Base-by-base conservation (phyloP, 2,888 invertebrate species). In the Invenusta paracnida region DNA sequence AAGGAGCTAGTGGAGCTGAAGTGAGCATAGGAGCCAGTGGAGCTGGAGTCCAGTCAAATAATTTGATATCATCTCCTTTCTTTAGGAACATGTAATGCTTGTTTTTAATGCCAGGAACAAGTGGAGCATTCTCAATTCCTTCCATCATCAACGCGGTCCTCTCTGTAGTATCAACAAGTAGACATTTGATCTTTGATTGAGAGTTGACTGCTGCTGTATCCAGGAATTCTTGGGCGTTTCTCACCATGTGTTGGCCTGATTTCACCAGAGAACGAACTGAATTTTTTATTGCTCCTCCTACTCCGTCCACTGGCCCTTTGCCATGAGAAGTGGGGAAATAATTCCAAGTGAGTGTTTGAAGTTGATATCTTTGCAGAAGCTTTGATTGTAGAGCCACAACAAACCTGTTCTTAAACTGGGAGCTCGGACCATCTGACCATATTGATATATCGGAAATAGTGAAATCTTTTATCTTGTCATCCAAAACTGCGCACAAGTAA, bases 251-350 rank as follows among this genome's bases (percentile, higher is more conserved):
- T 29, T 30, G 25, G 82, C 82, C 82, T 81, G 82, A 81, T 30
- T 30, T 48, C 30, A 85, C 85, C 81, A 28, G 67, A 30, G 25
- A 29, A 27, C 85, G 25, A 25, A 48, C 86, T 27, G 48, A 27
- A 29, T 31, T 85, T 66, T 86, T 85, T 30, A 85, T 29, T 28
- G 85, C 30, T 25, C 84, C 85, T 1, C 85, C 85, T 29, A 85
- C 23, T 27, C 85, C 85, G 30, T 85, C 85, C n/a, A 85, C 30
- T 27, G 85, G 29, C 85, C 84, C 84, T 30, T 85, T 85, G 28
- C 85, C 85, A 30, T 85, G 85, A 29, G 84, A 84, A 29, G 84
- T 83, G 25, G 85, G 82, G 85, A 83, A 85, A 85, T 82, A 85
- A 48, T 82, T 85, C 87, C 87, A 87, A 29, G 86, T 28, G 23